Percentiles rank a stretch among this genome's conserved stretches.
These are phyloP conservation scores for Carabus problematicus DNA, from an alignment of 2,888 invertebrate species.

Conservation along the genomic window DNA sequence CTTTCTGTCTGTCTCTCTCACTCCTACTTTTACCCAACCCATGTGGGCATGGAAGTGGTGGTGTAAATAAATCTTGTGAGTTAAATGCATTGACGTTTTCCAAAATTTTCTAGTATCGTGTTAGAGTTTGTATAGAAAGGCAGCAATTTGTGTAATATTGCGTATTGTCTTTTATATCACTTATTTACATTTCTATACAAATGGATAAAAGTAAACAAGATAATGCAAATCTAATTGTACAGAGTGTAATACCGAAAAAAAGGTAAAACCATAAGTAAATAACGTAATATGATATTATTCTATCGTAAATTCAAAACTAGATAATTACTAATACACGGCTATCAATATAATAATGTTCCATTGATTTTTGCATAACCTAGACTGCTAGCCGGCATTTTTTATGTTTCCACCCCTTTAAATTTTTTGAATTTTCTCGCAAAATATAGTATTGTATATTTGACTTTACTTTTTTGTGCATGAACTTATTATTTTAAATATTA, in stretches of 20 bases:
- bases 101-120: slow-evolving; percentile 12
- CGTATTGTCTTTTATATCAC: not conserved
- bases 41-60: slow-evolving; percentile 35
- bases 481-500: slow-evolving; percentile 10
- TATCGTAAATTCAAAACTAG: not conserved
- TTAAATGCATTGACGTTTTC: slow-evolving; percentile 20
- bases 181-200: slow-evolving; percentile 17
- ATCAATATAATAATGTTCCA: slow-evolving; percentile 25
- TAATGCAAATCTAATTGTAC: slow-evolving; percentile 45
- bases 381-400: slow-evolving; percentile 3
- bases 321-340: not conserved
- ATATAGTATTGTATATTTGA: not conserved
- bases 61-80: slow-evolving; percentile 33
- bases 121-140: not conserved
- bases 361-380: slow-evolving; percentile 34
- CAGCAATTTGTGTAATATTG: not conserved
- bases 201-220: slow-evolving; percentile 40
- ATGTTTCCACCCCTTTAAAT: not conserved
- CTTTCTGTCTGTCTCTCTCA: slow-evolving; percentile 4
- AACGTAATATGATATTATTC: slow-evolving; percentile 3
- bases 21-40: slow-evolving; percentile 10
- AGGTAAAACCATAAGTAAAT: slow-evolving; percentile 48
- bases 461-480: not conserved
- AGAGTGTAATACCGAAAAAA: slow-evolving; percentile 51
- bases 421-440: no score